These are phyloP conservation scores for Dryadula phaetusa DNA, from an alignment of 2,888 invertebrate species.

Conservation along the genomic window DNA sequence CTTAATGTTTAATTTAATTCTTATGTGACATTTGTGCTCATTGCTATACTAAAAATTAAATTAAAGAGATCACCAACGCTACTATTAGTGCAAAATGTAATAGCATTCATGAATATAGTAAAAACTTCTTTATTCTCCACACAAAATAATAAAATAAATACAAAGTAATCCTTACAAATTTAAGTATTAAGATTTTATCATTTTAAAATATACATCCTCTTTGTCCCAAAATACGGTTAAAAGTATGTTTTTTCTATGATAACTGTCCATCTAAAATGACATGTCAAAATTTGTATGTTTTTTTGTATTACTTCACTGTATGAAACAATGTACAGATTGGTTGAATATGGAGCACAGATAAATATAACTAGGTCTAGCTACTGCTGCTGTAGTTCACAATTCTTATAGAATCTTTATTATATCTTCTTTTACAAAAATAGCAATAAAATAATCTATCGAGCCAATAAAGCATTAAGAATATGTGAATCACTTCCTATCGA, in stretches of 20 bases:
- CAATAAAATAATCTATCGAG: slow-evolving; percentile 77
- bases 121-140: too few species aligned
- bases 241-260: not conserved
- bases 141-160: too few species aligned
- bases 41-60: slow-evolving; percentile 4
- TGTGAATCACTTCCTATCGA: slow-evolving; percentile 80
- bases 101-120: not conserved
- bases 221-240: not conserved
- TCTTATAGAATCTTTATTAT: not conserved
- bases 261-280: not conserved
- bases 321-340: too few species aligned
- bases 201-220: not conserved
- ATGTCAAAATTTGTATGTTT: not conserved
- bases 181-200: not conserved
- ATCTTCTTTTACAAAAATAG: slow-evolving; percentile 48
- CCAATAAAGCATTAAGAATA: slow-evolving; percentile 79
- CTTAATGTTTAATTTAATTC: slow-evolving; percentile 4
- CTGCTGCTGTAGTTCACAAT: not conserved
- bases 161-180: not conserved
- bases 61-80: not conserved
- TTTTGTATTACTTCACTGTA: not conserved
- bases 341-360: too few species aligned
- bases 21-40: not conserved
- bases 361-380: too few species aligned
- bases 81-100: slow-evolving; percentile 2